phyloP scores from a whole-genome alignment of 2,888 invertebrate species.

The Watsonalla binaria region DNA sequence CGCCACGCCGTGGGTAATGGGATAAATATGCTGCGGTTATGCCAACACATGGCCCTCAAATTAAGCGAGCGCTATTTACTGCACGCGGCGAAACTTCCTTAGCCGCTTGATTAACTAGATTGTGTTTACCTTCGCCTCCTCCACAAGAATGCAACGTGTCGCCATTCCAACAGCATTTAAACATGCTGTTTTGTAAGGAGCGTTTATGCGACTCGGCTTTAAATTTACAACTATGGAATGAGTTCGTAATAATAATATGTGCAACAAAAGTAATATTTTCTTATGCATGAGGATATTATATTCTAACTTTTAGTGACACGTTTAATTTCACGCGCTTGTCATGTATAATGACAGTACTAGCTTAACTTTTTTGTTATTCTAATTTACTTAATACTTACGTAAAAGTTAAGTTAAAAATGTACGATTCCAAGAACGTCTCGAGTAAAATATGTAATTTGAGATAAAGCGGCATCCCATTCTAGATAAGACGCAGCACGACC shows the following conservation, averaged over 20 bases:
- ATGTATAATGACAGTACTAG: too few species aligned
- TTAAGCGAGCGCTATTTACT: constrained; percentile 73
- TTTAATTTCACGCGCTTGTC: too few species aligned
- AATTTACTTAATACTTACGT: not conserved
- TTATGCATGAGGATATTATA: too few species aligned
- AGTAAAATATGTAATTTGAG: constrained; percentile 78
- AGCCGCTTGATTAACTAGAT: constrained; percentile 65
- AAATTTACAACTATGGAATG: constrained; percentile 10
- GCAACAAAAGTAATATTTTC: not conserved
- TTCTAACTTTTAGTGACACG: too few species aligned
- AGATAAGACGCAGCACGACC: constrained; percentile 75
- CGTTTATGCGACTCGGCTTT: constrained; percentile 3
- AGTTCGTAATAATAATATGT: constrained; percentile 1
- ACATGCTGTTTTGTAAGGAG: constrained; percentile 8
- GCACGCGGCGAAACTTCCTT: constrained; percentile 64
- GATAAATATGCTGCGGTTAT: constrained; percentile 77
- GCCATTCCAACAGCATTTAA: constrained; percentile 16
- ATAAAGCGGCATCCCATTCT: constrained; percentile 76
- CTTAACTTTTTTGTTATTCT: not conserved
- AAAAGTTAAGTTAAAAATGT: constrained; percentile 33
- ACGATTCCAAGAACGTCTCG: constrained; percentile 62
- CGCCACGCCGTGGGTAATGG: constrained; percentile 75
- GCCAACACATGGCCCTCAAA: constrained; percentile 74
- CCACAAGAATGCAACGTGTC: constrained; percentile 46
- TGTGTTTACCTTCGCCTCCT: constrained; percentile 52